These are phyloP conservation scores for Styela plicata DNA, from an alignment of 23 tunicate species.

Conservation along the genomic window DNA sequence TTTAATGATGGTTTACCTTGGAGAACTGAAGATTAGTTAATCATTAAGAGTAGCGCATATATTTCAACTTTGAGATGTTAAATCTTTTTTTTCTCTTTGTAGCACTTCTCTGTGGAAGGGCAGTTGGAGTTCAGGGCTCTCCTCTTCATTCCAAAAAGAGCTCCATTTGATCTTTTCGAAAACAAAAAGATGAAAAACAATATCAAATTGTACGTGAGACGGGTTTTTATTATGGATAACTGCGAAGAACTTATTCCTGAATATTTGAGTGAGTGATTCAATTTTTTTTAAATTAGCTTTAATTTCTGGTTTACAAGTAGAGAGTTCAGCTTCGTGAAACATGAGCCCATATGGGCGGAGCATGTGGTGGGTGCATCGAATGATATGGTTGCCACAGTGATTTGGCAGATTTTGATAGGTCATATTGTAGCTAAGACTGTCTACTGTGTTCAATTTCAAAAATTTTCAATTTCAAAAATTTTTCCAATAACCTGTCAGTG, in stretches of 20 bases:
- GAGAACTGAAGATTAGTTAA: slow-evolving; percentile 13
- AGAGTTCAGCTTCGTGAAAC: too few relatives aligned
- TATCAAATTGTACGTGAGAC: slow-evolving; percentile 91
- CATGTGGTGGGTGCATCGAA: too few relatives aligned
- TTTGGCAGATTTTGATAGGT: too few relatives aligned
- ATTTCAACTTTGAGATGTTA: not conserved
- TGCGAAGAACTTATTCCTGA: slow-evolving; percentile 97
- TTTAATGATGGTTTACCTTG: slow-evolving; percentile 30
- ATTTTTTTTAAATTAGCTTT: not conserved
- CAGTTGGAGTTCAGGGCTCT: slow-evolving; percentile 93
- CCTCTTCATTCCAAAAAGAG: slow-evolving; percentile 88
- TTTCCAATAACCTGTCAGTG: too few relatives aligned
- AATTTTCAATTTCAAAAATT: too few relatives aligned
- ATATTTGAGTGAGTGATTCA: slow-evolving; percentile 70
- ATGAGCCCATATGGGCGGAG: too few relatives aligned
- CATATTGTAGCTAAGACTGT: too few relatives aligned
- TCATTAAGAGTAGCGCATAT: not conserved
- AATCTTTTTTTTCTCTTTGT: not conserved
- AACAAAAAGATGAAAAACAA: slow-evolving; percentile 92
- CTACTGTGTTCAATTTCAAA: too few relatives aligned
- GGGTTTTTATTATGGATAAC: slow-evolving; percentile 98
- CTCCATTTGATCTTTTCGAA: slow-evolving; percentile 95
- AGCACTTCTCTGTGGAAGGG: slow-evolving; percentile 99
- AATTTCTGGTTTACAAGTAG: too few relatives aligned
- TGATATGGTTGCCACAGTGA: too few relatives aligned